These are phyloP conservation scores for Ameiurus melas DNA, from an alignment of 2,113 vertebrate genomes.

Conservation along the genomic window DNA sequence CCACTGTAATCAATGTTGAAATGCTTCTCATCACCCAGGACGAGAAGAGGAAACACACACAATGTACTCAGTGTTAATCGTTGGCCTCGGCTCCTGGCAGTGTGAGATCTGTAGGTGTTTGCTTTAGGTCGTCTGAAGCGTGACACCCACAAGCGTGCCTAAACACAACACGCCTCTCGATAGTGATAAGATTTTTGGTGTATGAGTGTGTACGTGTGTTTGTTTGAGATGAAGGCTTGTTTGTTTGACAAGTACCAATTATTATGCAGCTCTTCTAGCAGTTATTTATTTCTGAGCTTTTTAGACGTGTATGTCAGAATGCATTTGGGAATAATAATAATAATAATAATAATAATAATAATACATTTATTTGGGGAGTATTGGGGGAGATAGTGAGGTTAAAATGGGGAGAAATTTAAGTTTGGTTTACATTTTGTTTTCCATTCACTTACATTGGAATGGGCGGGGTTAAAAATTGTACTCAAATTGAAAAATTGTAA, in stretches of 20 bases:
- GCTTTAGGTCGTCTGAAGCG: constrained; percentile 21
- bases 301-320: background rate
- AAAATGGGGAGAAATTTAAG: background rate
- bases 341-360: too few relatives aligned
- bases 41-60: background rate
- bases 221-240: background rate
- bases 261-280: background rate
- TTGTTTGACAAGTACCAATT: background rate
- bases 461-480: background rate
- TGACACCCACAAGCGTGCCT: constrained; percentile 33
- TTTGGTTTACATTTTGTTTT: background rate
- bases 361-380: background rate
- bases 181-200: constrained; percentile 7
- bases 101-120: constrained; percentile 7
- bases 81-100: constrained; percentile 2
- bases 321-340: background rate
- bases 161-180: constrained; percentile 31
- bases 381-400: too few relatives aligned
- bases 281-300: background rate
- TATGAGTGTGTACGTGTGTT: background rate
- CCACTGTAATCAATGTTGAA: background rate
- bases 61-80: background rate
- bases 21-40: background rate
- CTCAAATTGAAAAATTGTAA: too few relatives aligned
- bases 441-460: background rate